phyloP scores from a whole-genome alignment of 2,113 vertebrate species.

The Murina feae region DNA sequence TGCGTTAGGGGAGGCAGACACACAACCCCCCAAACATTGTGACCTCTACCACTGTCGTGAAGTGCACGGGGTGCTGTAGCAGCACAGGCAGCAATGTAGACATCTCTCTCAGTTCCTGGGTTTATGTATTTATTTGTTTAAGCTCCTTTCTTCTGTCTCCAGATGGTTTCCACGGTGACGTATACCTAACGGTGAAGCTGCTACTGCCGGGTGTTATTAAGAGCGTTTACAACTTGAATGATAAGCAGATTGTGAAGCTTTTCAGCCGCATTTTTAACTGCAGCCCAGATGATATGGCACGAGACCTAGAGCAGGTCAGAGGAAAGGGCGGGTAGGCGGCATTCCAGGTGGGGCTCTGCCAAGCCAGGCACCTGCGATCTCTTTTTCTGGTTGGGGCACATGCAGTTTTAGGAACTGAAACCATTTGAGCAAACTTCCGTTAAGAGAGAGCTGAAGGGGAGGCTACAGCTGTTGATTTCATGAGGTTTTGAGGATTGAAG shows the following conservation, averaged over 20 bases:
- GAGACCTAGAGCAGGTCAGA: conserved; percentile 94
- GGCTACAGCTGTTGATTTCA: background rate
- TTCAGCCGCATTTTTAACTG: conserved; percentile 95
- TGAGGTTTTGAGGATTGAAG: background rate
- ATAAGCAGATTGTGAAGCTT: conserved; percentile 99
- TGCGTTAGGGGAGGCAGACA: background rate
- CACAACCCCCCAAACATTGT: background rate
- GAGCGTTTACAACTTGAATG: conserved; percentile 97
- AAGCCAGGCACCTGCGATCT: background rate
- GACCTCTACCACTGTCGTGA: accelerated
- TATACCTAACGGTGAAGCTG: conserved; percentile 95
- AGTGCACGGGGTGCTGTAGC: accelerated
- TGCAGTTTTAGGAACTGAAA: conserved; percentile 4
- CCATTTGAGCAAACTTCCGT: background rate
- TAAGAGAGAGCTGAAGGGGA: background rate
- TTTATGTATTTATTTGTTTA: conserved; percentile 2
- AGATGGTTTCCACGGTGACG: conserved; percentile 96
- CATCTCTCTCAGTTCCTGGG: background rate
- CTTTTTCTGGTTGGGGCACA: background rate
- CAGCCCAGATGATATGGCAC: conserved; percentile 94
- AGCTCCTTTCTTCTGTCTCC: conserved; percentile 41
- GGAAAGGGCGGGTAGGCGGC: background rate
- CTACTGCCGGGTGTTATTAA: conserved; percentile 96
- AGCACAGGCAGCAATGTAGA: background rate
- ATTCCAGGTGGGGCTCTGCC: background rate